phyloP scores from a whole-genome alignment of 2,113 vertebrate genomes.

The Amblyopsis rosae region DNA sequence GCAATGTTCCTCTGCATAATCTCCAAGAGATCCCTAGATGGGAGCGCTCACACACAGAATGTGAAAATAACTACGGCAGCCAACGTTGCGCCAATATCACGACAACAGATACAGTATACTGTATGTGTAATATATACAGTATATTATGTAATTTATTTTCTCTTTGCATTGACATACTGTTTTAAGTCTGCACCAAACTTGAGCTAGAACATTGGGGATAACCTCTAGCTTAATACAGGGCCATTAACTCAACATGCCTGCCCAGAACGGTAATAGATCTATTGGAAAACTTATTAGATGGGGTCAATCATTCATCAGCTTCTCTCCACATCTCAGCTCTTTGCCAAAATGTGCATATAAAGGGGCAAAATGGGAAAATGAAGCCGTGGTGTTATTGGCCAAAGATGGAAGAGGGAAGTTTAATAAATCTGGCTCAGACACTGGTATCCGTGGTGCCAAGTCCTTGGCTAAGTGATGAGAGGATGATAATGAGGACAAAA shows the following conservation, averaged over 20 bases:
- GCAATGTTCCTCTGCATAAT: conserved; percentile 52
- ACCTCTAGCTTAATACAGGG: conserved; percentile 1
- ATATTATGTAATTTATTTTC: not conserved
- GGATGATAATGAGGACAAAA: conserved; percentile 51
- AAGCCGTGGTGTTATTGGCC: conserved; percentile 20
- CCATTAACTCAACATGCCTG: conserved; percentile 24
- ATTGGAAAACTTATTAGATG: conserved; percentile 12
- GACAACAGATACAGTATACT: not conserved
- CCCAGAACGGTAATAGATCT: conserved; percentile 9
- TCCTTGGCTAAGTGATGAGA: conserved; percentile 40
- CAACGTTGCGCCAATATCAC: conserved; percentile 10
- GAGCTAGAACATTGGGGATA: conserved; percentile 9
- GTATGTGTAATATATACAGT: not conserved
- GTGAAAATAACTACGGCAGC: conserved; percentile 52
- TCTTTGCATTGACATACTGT: conserved; percentile 27
- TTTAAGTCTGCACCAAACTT: conserved; percentile 34
- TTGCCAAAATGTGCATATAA: conserved; percentile 26
- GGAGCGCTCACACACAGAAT: conserved; percentile 53
- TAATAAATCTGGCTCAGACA: conserved; percentile 40
- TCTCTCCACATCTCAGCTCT: conserved; percentile 18
- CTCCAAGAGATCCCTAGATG: conserved; percentile 42
- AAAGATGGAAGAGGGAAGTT: conserved; percentile 38
- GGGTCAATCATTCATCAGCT: conserved; percentile 23
- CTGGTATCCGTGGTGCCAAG: conserved; percentile 37
- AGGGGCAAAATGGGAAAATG: conserved; percentile 29